Base-by-base conservation (phyloP, 2,113 vertebrate genomes). In the Amia ocellicauda region DNA sequence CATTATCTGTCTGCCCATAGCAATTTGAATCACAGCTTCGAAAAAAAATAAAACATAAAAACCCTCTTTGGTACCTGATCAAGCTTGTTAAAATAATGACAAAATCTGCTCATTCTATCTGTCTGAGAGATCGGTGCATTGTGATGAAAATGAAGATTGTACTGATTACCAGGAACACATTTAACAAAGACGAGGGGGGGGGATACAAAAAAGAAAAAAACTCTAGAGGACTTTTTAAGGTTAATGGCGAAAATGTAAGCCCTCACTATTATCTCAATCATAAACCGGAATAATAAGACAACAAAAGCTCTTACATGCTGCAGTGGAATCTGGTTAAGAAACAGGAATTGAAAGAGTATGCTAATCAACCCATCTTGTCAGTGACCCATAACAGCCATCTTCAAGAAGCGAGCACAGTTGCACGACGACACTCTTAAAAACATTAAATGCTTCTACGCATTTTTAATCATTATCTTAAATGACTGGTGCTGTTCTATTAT, bases 201-300 rank as follows among this genome's bases (percentile, higher is more conserved):
- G 60, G 40, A 7, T n/a, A n/a, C n/a, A n/a, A n/a, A 47, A 47
- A 47, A 47, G 16, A 42, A 47, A 47, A 36, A 36, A 36, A 5
- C 31, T 47, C 78, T 79, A 77, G 79, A 75, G 75, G 79, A 80
- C 79, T 72, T 85, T 83, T 83, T 79, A 80, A 82, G 78, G 69
- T 80, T 74, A 80, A 78, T 69, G 58, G 64, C 59, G 3, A 66
- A 78, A 76, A 78, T 77, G 77, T 80, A 82, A 83, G 77, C 75
- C 70, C 67, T 60, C 73, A 74, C 82, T 86, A 89, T 90, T 90
- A 88, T 90, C 84, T 80, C 83, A 80, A 81, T 86, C 88, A 85
- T 74, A 74, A 73, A 83, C 85, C 84, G 85, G 86, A 90, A 90
- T 90, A 90, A 90, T 89, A 72, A 76, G 76, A 80, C 82, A 80